A percentile compares a stretch with the other conserved stretches of the same genome.
Evolutionary conservation across 53 echinoderm and acorn worm genomes (phyloP).

Genomic region (Pentamera pediparva): DNA sequence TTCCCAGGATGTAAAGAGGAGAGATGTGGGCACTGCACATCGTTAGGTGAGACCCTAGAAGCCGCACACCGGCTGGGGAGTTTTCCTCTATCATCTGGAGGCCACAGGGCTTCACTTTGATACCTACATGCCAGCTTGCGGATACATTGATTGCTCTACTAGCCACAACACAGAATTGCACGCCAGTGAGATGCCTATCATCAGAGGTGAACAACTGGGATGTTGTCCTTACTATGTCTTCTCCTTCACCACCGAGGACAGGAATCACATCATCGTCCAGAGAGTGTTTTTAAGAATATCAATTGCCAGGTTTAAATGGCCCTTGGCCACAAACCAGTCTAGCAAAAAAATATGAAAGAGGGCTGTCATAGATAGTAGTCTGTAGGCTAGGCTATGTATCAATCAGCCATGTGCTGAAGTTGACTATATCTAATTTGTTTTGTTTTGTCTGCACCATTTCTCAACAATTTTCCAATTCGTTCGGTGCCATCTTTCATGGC

Average conservation of each 20-base stretch:
- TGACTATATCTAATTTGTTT: neutral
- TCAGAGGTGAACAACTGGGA: neutral
- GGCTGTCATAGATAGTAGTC: no score
- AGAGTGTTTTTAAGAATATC: neutral
- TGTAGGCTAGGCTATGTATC: neutral
- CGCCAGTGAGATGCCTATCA: neutral
- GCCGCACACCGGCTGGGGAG: neutral
- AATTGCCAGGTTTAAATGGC: neutral
- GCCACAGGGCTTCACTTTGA: neutral
- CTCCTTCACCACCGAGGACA: neutral
- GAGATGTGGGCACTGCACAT: neutral
- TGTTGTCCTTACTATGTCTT: neutral
- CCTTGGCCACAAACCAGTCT: no score
- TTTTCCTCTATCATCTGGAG: neutral
- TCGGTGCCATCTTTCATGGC: no score
- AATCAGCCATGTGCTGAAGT: neutral
- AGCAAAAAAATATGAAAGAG: no score
- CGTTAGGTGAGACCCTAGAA: neutral
- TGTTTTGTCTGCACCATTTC: neutral
- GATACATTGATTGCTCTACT: neutral
- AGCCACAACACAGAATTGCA: neutral
- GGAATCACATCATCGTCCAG: neutral
- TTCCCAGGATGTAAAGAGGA: neutral
- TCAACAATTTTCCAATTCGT: no score
- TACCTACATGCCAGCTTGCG: neutral